A percentile compares a stretch with the other conserved stretches of the same genome.
Conservation (phyloP, 1,140 invertebrate genomes). For the Heliconius congener region DNA sequence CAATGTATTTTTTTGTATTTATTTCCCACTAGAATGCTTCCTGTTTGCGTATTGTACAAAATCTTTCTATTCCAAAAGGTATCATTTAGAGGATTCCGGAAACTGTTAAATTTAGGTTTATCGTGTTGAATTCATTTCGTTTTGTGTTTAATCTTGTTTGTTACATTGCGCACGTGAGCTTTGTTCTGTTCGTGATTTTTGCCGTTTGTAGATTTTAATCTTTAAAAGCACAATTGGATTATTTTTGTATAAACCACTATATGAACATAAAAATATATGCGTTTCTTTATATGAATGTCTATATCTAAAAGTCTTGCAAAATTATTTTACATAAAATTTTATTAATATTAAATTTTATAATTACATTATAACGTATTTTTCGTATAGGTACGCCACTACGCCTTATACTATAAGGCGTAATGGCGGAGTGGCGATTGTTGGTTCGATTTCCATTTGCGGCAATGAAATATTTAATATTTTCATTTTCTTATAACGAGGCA, state of each 20-base stretch:
- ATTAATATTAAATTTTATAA: no score
- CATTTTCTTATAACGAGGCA: no score
- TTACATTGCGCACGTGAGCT: constrained; percentile 69
- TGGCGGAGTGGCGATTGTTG: no score
- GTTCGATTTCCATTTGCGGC: no score
- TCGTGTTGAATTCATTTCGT: constrained; percentile 50
- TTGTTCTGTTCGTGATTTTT: constrained; percentile 70
- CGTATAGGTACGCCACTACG: no score
- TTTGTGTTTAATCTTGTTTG: constrained; percentile 71
- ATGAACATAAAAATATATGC: neutral
- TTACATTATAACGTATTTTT: no score
- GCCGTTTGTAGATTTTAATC: constrained; percentile 60
- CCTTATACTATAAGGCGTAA: no score
- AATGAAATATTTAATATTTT: no score
- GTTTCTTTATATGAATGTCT: neutral
- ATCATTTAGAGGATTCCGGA: constrained; percentile 61
- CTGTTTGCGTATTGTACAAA: constrained; percentile 49
- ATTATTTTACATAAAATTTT: no score
- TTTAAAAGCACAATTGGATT: constrained; percentile 32
- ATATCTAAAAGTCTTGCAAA: neutral
- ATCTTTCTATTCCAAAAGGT: constrained; percentile 21
- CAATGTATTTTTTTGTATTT: constrained; percentile 36
- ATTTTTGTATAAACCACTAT: constrained; percentile 15
- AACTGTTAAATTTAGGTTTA: constrained; percentile 51
- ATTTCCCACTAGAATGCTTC: constrained; percentile 55